phyloP scores from a whole-genome alignment of 2,797 vertebrate species.

The Oreochromis grahami region DNA sequence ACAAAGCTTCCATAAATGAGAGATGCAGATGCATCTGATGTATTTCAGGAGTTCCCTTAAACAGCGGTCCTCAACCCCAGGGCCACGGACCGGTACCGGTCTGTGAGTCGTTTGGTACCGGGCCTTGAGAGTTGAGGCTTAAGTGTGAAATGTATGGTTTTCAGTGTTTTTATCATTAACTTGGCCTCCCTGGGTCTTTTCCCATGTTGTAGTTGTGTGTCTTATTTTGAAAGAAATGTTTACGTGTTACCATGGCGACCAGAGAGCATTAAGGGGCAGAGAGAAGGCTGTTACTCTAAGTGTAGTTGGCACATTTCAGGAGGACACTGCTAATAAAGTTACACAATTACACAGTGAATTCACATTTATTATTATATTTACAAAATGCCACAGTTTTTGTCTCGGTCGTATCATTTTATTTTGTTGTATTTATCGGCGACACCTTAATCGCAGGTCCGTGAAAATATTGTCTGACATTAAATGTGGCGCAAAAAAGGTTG shows the following conservation, averaged over 20 bases:
- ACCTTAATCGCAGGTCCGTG: fast-evolving
- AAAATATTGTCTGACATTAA: neutral
- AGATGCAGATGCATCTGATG: neutral
- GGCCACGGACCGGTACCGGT: fast-evolving
- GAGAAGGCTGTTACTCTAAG: too few species aligned
- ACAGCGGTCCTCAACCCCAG: fast-evolving
- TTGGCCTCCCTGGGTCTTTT: fast-evolving
- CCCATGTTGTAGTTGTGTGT: too few species aligned
- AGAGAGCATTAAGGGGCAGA: too few species aligned
- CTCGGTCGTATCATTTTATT: too few species aligned
- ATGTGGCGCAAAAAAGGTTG: fast-evolving
- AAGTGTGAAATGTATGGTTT: neutral
- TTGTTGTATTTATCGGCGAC: neutral
- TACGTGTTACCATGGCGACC: too few species aligned
- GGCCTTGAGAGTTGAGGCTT: neutral
- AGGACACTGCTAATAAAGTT: too few species aligned
- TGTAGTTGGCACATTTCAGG: too few species aligned
- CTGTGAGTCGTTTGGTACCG: neutral
- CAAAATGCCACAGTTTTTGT: too few species aligned
- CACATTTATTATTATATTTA: too few species aligned
- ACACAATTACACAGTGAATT: too few species aligned
- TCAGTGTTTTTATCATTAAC: fast-evolving
- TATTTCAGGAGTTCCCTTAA: neutral
- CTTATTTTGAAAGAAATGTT: too few species aligned
- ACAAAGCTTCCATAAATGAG: neutral